phyloP scores from a whole-genome alignment of 2,888 invertebrate genomes.

The Drosophila ezoana region DNA sequence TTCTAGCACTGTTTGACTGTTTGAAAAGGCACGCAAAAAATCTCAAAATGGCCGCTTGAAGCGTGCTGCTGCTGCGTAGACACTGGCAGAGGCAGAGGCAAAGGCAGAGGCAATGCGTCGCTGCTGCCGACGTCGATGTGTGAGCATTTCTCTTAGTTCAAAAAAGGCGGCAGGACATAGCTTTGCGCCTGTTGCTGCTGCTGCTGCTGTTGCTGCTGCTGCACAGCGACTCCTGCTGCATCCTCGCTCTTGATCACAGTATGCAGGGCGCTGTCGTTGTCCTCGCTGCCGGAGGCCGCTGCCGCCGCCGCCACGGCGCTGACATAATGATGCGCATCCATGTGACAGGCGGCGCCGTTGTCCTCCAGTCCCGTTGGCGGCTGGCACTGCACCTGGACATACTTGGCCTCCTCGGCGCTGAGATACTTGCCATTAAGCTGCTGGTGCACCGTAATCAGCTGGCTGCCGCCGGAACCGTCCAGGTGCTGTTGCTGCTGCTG shows the following conservation, averaged over 20 bases:
- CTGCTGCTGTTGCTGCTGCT: constrained; percentile 51
- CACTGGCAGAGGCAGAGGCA: constrained; percentile 18
- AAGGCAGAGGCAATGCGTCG: constrained; percentile 44
- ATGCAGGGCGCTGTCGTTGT: constrained; percentile 81
- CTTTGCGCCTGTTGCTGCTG: constrained; percentile 82
- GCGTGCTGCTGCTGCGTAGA: constrained; percentile 34
- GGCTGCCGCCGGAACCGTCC: constrained; percentile 46
- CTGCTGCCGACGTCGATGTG: constrained; percentile 80
- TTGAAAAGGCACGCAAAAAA: constrained; percentile 38
- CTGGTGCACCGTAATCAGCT: constrained; percentile 74
- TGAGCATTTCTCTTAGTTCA: constrained; percentile 85
- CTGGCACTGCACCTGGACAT: constrained; percentile 78
- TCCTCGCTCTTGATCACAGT: constrained; percentile 85
- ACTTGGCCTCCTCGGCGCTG: constrained; percentile 83
- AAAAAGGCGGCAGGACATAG: constrained; percentile 85
- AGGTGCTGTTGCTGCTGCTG: constrained; percentile 22
- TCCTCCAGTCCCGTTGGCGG: constrained; percentile 78
- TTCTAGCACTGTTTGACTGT: constrained; percentile 38
- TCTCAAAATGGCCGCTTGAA: constrained; percentile 75
- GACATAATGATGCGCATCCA: constrained; percentile 71
- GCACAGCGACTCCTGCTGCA: constrained; percentile 46
- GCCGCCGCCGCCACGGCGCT: constrained; percentile 53
- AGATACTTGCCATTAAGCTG: constrained; percentile 83
- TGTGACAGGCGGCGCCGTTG: constrained; percentile 75
- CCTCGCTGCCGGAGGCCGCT: constrained; percentile 60